Evolutionary conservation across 2,888 invertebrate genomes (phyloP).

Genomic region (Chromoteleia sp.): DNA sequence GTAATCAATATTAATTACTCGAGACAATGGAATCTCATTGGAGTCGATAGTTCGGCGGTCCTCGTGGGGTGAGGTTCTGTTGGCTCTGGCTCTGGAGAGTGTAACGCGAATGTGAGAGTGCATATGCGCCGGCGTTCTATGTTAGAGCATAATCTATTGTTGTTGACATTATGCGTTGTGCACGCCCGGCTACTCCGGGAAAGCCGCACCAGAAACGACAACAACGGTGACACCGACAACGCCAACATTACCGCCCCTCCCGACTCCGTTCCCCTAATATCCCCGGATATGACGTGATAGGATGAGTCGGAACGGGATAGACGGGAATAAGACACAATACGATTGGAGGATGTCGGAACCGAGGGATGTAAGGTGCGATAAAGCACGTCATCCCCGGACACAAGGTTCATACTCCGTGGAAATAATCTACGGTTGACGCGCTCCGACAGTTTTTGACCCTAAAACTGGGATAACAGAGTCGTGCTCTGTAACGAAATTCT

Average conservation of each 20-base stretch:
- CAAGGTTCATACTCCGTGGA: conserved; percentile 11
- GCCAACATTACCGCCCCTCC: conserved; percentile 68
- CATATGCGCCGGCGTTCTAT: conserved; percentile 75
- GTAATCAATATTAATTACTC: too few relatives aligned
- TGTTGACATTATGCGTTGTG: conserved; percentile 84
- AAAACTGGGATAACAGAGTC: too few relatives aligned
- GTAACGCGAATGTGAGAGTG: conserved; percentile 73
- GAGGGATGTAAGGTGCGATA: conserved; percentile 36
- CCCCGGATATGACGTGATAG: conserved; percentile 43
- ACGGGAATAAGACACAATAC: conserved; percentile 62
- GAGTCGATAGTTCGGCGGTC: conserved; percentile 84
- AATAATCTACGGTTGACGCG: conserved; percentile 2
- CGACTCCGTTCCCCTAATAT: conserved; percentile 12
- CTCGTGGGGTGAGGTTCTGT: conserved; percentile 75
- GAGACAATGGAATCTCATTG: conserved; percentile 85
- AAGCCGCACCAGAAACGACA: conserved; percentile 79
- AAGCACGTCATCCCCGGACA: conserved; percentile 48
- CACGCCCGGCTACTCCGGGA: conserved; percentile 74
- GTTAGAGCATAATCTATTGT: conserved; percentile 84
- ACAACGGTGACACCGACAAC: conserved; percentile 77
- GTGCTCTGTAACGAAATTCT: too few relatives aligned
- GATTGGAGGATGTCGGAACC: conserved; percentile 23
- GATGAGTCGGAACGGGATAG: conserved; percentile 48
- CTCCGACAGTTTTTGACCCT: too few relatives aligned
- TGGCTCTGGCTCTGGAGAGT: conserved; percentile 71